Evolutionary conservation across 2,113 vertebrate species (phyloP), one percentile per base, ranked within the genome.

Genomic region (Odontophorus gujanensis): DNA sequence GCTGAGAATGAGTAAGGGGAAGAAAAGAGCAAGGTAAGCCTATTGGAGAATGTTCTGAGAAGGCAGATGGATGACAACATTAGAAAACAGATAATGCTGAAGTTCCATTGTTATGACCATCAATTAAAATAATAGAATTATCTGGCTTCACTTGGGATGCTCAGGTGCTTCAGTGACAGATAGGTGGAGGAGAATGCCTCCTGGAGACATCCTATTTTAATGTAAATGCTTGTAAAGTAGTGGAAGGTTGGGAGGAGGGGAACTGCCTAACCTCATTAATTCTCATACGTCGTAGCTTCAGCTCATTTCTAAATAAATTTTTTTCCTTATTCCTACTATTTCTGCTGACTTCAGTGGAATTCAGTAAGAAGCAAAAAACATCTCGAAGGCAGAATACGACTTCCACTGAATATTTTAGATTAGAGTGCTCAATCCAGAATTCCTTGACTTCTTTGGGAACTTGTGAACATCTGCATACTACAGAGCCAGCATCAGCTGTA

Each of bases 271-370:
- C 75, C 36, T 25, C 30, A 42, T 13, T 90, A 40, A 47, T 50
- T 62, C 58, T 81, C 58, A 4, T 24, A 75, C 78, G 32, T 57
- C 61, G 66, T 45, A 79, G 43, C 62, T 89, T 34, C 18, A 40
- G 40, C 30, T 76, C 25, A 55, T 73, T 87, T 66, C 45, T 66
- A 66, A 81, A 87, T 8, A 87, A 57, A 2, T 0, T 24, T 81
- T 90, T 93, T 77, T 82, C 32, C 38, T 92, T 82, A 74, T 53
- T 87, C 71, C 58, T 87, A 12, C 43, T 28, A 34, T 45, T 53
- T 74, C 32, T 71, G 59, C 63, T 91, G 81, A 42, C 42, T 76
- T 47, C 80, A 87, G 59, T 67, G 79, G 91, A 87, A 91, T 91
- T 67, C 89, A 59, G 38, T 26, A 61, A 50, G 51, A 73, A 62